Base-by-base conservation (phyloP, 2,888 invertebrate species). In the Volucella zonaria region DNA sequence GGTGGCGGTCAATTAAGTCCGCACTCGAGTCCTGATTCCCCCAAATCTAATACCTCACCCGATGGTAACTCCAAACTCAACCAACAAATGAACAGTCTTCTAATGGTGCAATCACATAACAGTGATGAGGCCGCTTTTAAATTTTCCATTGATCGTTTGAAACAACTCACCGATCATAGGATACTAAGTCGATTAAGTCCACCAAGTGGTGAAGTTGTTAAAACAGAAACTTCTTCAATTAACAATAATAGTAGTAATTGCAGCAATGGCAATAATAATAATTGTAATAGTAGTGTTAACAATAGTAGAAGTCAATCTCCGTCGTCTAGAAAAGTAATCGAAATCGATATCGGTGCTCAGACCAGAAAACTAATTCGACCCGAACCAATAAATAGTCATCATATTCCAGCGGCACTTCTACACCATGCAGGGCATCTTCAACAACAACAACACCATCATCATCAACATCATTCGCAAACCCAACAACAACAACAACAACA, bases 1-100 rank as follows among this genome's bases (percentile, higher is more conserved):
- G 88, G 90, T 87, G 89, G 89, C 54, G 87, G 88, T 0, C 90
- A 91, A 59, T 87, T 91, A 88, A 92, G 92, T 88, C 92, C 92
- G 59, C 90, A 90, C 49, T 92, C 92, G 3, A 90, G 89, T 86
- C 92, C 92, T 2, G 91, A 90, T 56, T 92, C 92, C 6, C 92
- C 92, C 66, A 91, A 90, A 70, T 91, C 92, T 3, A 91, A 91
- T 66, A 89, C 90, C 51, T 91, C 90, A 12, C 91, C 91, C 4
- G 42, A 87, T 87, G 51, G 86, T 67, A 79, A 86, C 52, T 59
- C 83, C 14, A 76, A 82, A 64, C 54, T 43, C 3, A 70, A 66
- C 66, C 62, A 82, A 66, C 75, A 68, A 45, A 82, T 86, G 77
- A 86, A 82, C 42, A 86, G 68, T 45, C 66, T 86, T 3, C 71